Evolutionary conservation across 2,888 invertebrate species (phyloP), one percentile per base, ranked within the genome.

Genomic region (Phlogophora meticulosa): DNA sequence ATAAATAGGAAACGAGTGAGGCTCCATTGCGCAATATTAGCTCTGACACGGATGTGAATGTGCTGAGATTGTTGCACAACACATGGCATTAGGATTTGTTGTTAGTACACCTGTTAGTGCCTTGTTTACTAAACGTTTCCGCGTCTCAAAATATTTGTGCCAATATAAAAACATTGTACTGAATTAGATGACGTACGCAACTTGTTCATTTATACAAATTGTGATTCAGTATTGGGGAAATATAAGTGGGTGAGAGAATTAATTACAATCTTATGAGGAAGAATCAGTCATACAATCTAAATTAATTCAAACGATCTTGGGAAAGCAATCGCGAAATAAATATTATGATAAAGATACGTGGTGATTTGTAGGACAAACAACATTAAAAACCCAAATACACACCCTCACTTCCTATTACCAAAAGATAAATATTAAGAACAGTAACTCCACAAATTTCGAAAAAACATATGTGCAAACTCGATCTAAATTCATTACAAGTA

Each of bases 1-100:
- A 93, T 93, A 93, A 92, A 93, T 90, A 90, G 88, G 87, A 90
- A 91, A 87, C 88, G 85, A 87, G 85, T 83, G 84, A 78, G 84
- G 86, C 80, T 80, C 78, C 80, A 83, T 94, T 94, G 85, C 91
- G 91, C 87, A 93, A 93, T 84, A 72, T 80, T 76, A 65, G 77
- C 78, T 77, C 71, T 70, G 85, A 83, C 83, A 83, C 91, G 89
- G 90, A 91, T 90, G 87, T 86, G 87, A 87, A 85, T 85, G 85
- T 78, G 84, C 78, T 85, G 83, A 82, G 85, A 86, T 80, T 73
- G 80, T 92, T 91, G 85, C 91, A 90, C 91, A 92, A 91, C 88
- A 80, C 78, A 79, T 51, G 76, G 76, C 62, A 81, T 84, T 85
- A 81, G 75, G 78, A 84, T 87, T 84, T 60, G 81, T 84, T 82